Conservation (phyloP, 1,140 invertebrate genomes). For the Lepidurus packardi region DNA sequence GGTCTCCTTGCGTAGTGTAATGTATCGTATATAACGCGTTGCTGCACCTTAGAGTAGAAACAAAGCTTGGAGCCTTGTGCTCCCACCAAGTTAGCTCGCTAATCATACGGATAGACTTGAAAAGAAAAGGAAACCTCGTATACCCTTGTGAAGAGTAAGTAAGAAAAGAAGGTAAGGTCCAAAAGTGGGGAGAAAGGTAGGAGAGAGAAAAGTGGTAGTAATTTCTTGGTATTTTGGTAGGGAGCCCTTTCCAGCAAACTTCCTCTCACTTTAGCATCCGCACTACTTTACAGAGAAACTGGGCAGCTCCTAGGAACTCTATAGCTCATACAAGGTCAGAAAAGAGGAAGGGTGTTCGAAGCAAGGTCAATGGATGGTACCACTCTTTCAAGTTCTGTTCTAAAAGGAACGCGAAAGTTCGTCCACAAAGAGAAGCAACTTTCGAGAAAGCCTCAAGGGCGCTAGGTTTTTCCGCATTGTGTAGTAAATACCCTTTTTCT, state of each 20-base stretch:
- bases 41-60: too few species aligned
- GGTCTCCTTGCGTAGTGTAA: too few species aligned
- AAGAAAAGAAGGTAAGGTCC: too few species aligned
- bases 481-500: too few species aligned
- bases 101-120: too few species aligned
- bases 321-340: slow-evolving; percentile 12
- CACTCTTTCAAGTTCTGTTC: neutral
- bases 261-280: neutral
- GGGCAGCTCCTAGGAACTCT: neutral
- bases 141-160: too few species aligned
- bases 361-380: neutral
- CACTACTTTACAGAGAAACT: neutral
- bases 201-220: neutral
- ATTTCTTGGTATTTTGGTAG: slow-evolving; percentile 4
- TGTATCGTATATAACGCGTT: too few species aligned
- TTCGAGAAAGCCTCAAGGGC: neutral
- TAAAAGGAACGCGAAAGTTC: slow-evolving; percentile 4
- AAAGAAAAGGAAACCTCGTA: too few species aligned
- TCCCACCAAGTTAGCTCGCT: too few species aligned
- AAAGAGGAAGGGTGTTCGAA: neutral
- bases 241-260: neutral
- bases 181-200: neutral
- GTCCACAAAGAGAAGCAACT: neutral
- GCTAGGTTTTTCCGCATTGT: too few species aligned
- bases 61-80: too few species aligned